Evolutionary conservation across 2,888 invertebrate species (phyloP).

Genomic region (Norana najaformis): DNA sequence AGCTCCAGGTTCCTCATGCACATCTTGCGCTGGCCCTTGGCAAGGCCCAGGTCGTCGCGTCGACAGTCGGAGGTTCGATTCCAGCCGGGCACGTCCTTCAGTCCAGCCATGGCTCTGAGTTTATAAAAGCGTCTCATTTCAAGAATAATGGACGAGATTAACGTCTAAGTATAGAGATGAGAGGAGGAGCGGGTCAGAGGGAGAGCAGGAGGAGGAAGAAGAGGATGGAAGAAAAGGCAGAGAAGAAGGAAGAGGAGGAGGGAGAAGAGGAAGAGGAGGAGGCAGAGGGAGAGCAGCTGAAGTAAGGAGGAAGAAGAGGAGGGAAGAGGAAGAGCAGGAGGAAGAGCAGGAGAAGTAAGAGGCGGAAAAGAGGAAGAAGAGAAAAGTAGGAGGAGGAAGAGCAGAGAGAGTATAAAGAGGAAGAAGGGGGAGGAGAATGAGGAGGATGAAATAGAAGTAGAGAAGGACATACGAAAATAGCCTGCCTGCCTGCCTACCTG

Average conservation of each 20-base stretch:
- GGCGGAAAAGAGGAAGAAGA: no score
- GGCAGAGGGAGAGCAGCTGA: neutral
- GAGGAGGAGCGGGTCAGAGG: no score
- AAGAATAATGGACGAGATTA: no score
- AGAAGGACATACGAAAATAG: no score
- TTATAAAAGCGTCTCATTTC: no score
- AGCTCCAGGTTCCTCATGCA: conserved; percentile 57
- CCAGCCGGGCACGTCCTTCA: conserved; percentile 32
- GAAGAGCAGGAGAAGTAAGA: neutral
- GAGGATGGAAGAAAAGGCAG: neutral
- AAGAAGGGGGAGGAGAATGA: no score
- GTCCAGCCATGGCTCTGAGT: conserved; percentile 31
- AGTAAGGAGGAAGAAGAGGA: neutral
- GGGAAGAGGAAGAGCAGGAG: neutral
- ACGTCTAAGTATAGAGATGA: no score
- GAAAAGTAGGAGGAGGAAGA: no score
- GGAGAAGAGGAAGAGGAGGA: neutral
- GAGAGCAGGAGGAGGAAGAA: no score
- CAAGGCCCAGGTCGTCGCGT: conserved; percentile 47
- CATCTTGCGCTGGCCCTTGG: conserved; percentile 51
- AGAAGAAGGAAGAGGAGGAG: neutral
- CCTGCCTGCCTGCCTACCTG: neutral
- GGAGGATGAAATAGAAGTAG: no score
- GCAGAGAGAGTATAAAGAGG: no score
- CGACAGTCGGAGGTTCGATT: conserved; percentile 40